Evolutionary conservation across 2,888 invertebrate species (phyloP).

Genomic region (Cybosia mesomella): DNA sequence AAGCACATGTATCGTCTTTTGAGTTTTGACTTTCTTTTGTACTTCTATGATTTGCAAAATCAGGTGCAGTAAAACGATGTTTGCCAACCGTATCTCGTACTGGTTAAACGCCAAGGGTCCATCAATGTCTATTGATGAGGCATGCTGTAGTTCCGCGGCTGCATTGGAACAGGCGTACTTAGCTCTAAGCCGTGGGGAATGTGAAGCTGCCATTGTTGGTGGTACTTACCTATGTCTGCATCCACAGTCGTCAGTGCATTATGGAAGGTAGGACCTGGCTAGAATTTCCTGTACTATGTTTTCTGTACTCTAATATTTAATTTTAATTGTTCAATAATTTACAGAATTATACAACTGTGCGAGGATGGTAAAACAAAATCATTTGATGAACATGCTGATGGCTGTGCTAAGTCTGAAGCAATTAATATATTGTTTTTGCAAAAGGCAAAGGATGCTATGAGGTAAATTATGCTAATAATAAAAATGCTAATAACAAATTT

Average conservation of each 20-base stretch:
- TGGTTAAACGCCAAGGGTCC: constrained; percentile 77
- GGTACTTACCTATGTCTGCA: constrained; percentile 87
- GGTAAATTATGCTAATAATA: constrained; percentile 28
- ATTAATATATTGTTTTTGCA: constrained; percentile 90
- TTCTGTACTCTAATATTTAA: background rate
- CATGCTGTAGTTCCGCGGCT: constrained; percentile 67
- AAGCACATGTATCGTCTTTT: no score
- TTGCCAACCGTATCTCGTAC: constrained; percentile 76
- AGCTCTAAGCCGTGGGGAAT: constrained; percentile 66
- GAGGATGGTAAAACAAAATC: constrained; percentile 94
- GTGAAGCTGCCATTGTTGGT: constrained; percentile 87
- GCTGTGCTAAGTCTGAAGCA: constrained; percentile 92
- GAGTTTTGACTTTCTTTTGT: no score
- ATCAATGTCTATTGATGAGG: constrained; percentile 67
- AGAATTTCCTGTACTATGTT: background rate
- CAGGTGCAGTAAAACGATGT: constrained; percentile 74
- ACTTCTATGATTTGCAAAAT: background rate
- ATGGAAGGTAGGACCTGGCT: constrained; percentile 59
- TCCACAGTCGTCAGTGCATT: constrained; percentile 77
- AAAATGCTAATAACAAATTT: background rate
- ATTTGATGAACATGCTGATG: constrained; percentile 93
- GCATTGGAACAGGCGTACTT: constrained; percentile 69
- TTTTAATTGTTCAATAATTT: constrained; percentile 1
- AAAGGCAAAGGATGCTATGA: constrained; percentile 87
- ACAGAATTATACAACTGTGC: constrained; percentile 84